Conservation (phyloP, 2,113 vertebrate species). For the Apodemus speciosus region DNA sequence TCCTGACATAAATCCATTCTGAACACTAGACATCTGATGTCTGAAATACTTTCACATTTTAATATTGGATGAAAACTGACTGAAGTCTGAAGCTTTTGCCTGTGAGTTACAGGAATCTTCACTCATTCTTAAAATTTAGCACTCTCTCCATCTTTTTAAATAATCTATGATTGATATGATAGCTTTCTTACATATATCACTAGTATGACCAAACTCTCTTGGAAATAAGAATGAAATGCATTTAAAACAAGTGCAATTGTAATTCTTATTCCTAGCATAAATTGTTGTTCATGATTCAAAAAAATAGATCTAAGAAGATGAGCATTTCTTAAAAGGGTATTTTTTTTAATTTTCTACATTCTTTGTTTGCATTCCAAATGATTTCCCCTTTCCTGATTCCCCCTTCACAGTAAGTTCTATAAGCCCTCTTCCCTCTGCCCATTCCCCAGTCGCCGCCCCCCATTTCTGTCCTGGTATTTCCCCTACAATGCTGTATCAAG, state of each 20-base stretch:
- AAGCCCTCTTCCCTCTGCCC: too few species aligned
- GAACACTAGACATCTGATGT: not conserved
- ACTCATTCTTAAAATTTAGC: not conserved
- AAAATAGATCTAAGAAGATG: not conserved
- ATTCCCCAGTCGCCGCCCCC: too few species aligned
- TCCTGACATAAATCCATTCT: not conserved
- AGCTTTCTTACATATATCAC: slow-evolving; percentile 13
- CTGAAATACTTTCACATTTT: slow-evolving; percentile 36
- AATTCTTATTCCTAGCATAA: not conserved
- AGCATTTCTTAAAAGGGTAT: not conserved
- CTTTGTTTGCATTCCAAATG: too few species aligned
- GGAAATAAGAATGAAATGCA: not conserved
- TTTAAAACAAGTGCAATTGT: slow-evolving; percentile 35
- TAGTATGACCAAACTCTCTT: slow-evolving; percentile 1
- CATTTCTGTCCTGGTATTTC: too few species aligned
- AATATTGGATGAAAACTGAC: not conserved
- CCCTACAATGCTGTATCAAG: too few species aligned
- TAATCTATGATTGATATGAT: not conserved
- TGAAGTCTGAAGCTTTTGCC: not conserved
- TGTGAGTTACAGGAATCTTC: not conserved
- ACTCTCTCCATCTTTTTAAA: not conserved
- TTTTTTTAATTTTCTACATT: too few species aligned
- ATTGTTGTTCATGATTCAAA: not conserved
- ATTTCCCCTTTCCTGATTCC: too few species aligned
- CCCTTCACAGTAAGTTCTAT: too few species aligned